A percentile compares a stretch with the other conserved stretches of the same genome.
Evolutionary conservation across 2,888 invertebrate genomes (phyloP).

Genomic region (Oxyscelio sp.): DNA sequence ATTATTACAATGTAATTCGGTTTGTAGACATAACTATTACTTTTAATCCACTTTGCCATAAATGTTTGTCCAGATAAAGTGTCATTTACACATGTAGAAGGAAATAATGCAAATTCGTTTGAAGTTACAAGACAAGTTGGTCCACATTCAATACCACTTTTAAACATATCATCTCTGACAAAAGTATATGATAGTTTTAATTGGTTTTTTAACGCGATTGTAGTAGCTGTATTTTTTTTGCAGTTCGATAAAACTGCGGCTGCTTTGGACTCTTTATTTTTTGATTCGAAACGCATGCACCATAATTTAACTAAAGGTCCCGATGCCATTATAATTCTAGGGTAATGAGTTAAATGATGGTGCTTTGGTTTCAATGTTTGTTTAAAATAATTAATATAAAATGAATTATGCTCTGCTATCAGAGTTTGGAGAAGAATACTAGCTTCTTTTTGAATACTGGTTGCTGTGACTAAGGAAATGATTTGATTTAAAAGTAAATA

Average conservation of each 20-base stretch:
- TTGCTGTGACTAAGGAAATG: conserved; percentile 21
- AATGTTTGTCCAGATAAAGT: no score
- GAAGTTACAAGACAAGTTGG: no score
- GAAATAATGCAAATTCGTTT: no score
- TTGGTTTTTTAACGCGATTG: conserved; percentile 14
- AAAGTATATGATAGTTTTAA: conserved; percentile 4
- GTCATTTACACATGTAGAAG: no score
- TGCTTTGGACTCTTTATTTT: conserved; percentile 18
- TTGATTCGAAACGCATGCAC: conserved; percentile 17
- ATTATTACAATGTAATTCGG: no score
- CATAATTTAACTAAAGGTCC: conserved; percentile 11
- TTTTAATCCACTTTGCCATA: no score
- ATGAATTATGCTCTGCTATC: conserved; percentile 40
- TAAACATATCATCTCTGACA: no score
- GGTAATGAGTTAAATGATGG: conserved; percentile 27
- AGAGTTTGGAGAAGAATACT: conserved; percentile 15
- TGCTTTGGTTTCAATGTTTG: conserved; percentile 39
- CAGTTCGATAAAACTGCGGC: conserved; percentile 12
- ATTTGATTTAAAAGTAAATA: conserved; percentile 50
- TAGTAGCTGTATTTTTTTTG: conserved; percentile 18
- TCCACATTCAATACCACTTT: no score
- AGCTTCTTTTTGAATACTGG: conserved; percentile 29
- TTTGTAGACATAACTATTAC: no score
- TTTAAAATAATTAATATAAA: conserved; percentile 23
- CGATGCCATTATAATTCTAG: conserved; percentile 4